Conservation (phyloP, 2,113 vertebrate species). For the Sturnus vulgaris region DNA sequence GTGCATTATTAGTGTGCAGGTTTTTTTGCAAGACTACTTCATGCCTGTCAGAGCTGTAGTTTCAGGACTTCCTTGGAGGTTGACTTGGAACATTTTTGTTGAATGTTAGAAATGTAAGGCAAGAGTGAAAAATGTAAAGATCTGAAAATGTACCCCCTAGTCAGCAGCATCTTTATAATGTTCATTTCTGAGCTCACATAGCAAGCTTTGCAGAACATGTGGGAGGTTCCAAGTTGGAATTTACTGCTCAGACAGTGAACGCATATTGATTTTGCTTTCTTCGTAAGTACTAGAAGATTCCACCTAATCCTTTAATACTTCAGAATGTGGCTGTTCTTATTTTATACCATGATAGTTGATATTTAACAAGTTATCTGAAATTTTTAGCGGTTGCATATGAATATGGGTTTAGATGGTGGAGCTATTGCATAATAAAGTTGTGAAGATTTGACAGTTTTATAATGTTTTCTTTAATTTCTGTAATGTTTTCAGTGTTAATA, state of each 20-base stretch:
- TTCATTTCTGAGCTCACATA: fast-evolving
- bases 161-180: not conserved
- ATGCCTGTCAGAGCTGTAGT: not conserved
- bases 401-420: not conserved
- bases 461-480: not conserved
- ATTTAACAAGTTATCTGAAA: not conserved
- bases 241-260: not conserved
- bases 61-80: not conserved
- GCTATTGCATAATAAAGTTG: not conserved
- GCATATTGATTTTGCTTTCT: not conserved
- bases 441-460: not conserved
- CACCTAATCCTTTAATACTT: not conserved
- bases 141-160: not conserved
- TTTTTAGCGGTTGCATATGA: not conserved
- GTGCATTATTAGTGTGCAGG: not conserved
- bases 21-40: not conserved
- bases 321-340: not conserved
- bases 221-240: not conserved
- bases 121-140: not conserved
- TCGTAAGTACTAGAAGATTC: not conserved
- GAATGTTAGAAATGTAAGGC: not conserved
- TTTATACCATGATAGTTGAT: not conserved
- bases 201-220: not conserved
- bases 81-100: not conserved
- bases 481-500: not conserved